Evolutionary conservation across 2,797 vertebrate genomes (phyloP), one percentile per base, ranked within the genome.

Genomic region (Borostomias antarcticus): DNA sequence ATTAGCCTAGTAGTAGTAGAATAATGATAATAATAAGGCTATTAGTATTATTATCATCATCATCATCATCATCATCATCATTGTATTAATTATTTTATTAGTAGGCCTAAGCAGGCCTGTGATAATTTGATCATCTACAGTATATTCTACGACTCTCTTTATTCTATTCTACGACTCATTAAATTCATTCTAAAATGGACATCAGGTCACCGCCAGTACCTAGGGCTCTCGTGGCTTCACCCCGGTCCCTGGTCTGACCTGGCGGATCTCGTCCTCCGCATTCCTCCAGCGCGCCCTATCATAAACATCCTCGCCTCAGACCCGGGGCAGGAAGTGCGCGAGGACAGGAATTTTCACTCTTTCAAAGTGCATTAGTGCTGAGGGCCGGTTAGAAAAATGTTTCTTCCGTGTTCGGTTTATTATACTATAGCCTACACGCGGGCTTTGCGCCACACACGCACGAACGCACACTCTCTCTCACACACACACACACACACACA

Each of bases 221-320:
- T 52, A n/a, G n/a, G 53, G 11, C 57, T 63, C 58, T 32, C 53
- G 32, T 61, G 52, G 3, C 61, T 68, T 70, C 70, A 73, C 82
- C 72, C 67, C 23, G 60, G 78, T 88, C 82, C 43, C 74, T 74
- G 74, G 74, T 63, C 79, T 92, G 91, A 92, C 91, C 91, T 82
- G 71, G 47, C 68, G 84, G 84, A 86, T 90, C 87, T 68, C 83
- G 86, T 88, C 88, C 81, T 82, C 70, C 68, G 75, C 91, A 93
- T 93, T 91, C 91, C 91, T 85, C 77, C 80, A 77, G 79, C 75
- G 77, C 85, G 82, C 82, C 75, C 71, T 86, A 79, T 85, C 81
- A 87, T 91, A 92, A 92, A 92, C 92, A 92, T 91, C 90, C 89
- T 87, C 74, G 82, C 81, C 50, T 81, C 71, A 65, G 85, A 89